Conservation (phyloP, 2,113 vertebrate genomes). For the Morone chrysops region DNA sequence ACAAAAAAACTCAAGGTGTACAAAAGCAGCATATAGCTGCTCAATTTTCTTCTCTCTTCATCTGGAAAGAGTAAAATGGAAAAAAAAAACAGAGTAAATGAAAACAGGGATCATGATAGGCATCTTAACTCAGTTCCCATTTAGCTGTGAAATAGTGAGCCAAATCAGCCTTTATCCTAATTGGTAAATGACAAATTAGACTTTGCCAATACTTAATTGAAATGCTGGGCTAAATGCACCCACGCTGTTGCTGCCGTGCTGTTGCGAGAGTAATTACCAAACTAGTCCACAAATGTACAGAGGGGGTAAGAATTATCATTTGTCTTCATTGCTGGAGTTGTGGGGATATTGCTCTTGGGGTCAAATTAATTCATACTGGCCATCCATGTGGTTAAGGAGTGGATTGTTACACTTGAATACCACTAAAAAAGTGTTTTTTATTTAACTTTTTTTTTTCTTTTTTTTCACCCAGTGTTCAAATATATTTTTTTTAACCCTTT, state of each 20-base stretch:
- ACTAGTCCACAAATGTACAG: slow-evolving; percentile 51
- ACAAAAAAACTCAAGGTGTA: background rate
- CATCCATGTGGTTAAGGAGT: slow-evolving; percentile 43
- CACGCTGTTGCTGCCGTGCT: slow-evolving; percentile 62
- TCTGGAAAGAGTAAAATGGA: background rate
- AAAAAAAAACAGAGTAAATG: background rate
- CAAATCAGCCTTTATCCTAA: slow-evolving; percentile 64
- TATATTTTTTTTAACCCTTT: slow-evolving; percentile 18
- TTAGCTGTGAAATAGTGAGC: slow-evolving; percentile 60
- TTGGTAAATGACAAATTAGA: slow-evolving; percentile 78
- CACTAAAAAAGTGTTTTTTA: slow-evolving; percentile 17
- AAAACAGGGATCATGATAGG: slow-evolving; percentile 35
- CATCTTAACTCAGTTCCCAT: slow-evolving; percentile 51
- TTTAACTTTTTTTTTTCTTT: too few species aligned
- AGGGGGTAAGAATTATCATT: slow-evolving; percentile 64
- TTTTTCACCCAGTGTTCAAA: background rate
- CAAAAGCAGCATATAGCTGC: background rate
- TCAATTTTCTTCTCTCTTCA: background rate
- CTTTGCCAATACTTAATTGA: slow-evolving; percentile 75
- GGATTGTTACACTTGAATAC: slow-evolving; percentile 39
- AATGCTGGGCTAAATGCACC: slow-evolving; percentile 71
- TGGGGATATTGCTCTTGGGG: slow-evolving; percentile 61
- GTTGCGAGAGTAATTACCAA: slow-evolving; percentile 72
- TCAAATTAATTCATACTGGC: slow-evolving; percentile 61
- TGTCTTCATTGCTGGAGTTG: slow-evolving; percentile 68